A percentile compares a stretch with the other conserved stretches of the same genome.
Evolutionary conservation across 1,140 invertebrate genomes (phyloP).

Genomic region (Panagrolaimus sp.): DNA sequence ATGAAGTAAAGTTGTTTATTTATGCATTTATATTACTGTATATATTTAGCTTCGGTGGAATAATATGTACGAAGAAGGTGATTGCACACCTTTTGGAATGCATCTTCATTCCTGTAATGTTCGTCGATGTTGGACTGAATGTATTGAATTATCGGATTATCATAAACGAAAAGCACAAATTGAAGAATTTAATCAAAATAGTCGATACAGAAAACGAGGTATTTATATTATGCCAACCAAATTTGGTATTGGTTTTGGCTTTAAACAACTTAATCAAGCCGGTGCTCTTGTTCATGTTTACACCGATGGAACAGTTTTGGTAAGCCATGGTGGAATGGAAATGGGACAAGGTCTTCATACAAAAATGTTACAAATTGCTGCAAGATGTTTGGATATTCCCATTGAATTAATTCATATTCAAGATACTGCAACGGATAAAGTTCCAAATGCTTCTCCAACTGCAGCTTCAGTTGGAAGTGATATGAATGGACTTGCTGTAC

Average conservation of each 20-base stretch:
- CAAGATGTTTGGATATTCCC: constrained; percentile 69
- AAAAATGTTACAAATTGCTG: constrained; percentile 79
- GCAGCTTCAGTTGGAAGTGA: constrained; percentile 85
- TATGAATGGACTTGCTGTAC: constrained; percentile 86
- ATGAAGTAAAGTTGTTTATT: constrained; percentile 59
- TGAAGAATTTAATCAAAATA: constrained; percentile 72
- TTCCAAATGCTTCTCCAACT: constrained; percentile 85
- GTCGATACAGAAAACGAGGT: constrained; percentile 81
- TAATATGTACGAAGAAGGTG: constrained; percentile 78
- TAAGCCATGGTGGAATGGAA: constrained; percentile 85
- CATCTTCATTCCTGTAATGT: constrained; percentile 72
- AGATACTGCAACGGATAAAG: constrained; percentile 84
- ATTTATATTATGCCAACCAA: constrained; percentile 79
- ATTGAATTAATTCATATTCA: constrained; percentile 75
- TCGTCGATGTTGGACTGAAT: constrained; percentile 76
- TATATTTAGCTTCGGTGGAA: constrained; percentile 65
- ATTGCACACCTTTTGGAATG: constrained; percentile 75
- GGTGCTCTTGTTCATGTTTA: constrained; percentile 84
- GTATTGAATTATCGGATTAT: constrained; percentile 69
- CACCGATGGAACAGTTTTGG: constrained; percentile 79
- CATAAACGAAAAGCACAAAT: constrained; percentile 66
- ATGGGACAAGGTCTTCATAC: constrained; percentile 94
- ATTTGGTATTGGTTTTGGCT: constrained; percentile 80
- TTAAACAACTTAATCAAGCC: constrained; percentile 76
- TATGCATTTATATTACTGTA: not conserved